Evolutionary conservation across 2,113 vertebrate species (phyloP).

Genomic region (Oplegnathus fasciatus): DNA sequence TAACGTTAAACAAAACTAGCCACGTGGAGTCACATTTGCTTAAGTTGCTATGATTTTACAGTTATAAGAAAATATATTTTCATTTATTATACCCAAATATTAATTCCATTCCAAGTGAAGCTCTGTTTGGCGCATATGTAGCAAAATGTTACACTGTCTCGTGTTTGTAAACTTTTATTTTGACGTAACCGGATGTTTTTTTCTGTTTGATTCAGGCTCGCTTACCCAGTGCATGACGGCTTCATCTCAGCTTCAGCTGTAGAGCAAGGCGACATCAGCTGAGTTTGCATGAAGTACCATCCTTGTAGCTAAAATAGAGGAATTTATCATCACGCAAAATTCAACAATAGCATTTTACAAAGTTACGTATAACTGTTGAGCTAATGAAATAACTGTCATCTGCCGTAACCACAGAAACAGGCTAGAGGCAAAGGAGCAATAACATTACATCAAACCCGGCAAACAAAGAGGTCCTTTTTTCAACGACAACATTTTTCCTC

Average conservation of each 20-base stretch:
- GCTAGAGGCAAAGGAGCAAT: conserved; percentile 39
- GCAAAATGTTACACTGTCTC: background rate
- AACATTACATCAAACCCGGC: conserved; percentile 77
- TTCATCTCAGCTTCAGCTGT: conserved; percentile 57
- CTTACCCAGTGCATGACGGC: conserved; percentile 31
- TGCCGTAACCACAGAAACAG: conserved; percentile 35
- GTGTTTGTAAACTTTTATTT: conserved; percentile 51
- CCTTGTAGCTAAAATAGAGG: conserved; percentile 45
- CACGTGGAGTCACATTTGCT: background rate
- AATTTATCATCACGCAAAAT: conserved; percentile 29
- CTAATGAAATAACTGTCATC: conserved; percentile 42
- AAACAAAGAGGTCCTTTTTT: conserved; percentile 84
- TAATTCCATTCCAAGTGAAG: background rate
- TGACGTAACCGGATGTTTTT: conserved; percentile 38
- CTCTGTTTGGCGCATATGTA: background rate
- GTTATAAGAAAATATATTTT: background rate
- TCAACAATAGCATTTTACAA: conserved; percentile 16
- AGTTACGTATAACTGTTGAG: conserved; percentile 3
- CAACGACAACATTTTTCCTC: conserved; percentile 85
- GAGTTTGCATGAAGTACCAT: conserved; percentile 69
- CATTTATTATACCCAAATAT: no score
- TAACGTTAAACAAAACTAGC: background rate
- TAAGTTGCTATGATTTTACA: background rate
- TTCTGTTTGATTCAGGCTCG: accelerated
- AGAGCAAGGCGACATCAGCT: conserved; percentile 73